phyloP scores from a whole-genome alignment of 1,140 invertebrate genomes.

The Achatina immaculata region DNA sequence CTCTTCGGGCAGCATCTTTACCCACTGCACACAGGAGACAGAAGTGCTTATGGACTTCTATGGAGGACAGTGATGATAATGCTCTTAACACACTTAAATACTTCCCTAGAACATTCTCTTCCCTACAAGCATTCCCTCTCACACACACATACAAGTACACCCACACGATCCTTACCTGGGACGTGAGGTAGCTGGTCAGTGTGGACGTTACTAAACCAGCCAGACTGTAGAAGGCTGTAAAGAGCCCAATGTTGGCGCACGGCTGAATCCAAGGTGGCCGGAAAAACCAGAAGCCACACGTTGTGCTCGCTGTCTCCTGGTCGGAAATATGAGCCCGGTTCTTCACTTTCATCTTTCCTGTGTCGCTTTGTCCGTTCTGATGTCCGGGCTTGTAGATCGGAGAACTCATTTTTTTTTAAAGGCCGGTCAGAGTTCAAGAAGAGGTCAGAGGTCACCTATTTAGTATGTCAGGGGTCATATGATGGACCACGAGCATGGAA shows the following conservation, averaged over 20 bases:
- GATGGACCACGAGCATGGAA: too few relatives aligned
- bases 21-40: too few relatives aligned
- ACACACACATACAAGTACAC: too few relatives aligned
- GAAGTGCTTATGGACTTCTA: too few relatives aligned
- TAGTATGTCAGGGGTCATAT: too few relatives aligned
- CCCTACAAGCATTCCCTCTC: too few relatives aligned
- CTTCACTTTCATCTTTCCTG: neutral
- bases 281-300: slow-evolving; percentile 37
- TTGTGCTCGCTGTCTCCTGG: neutral
- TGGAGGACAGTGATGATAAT: too few relatives aligned
- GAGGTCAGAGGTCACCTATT: too few relatives aligned
- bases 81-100: too few relatives aligned
- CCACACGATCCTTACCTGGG: slow-evolving; percentile 41
- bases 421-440: too few relatives aligned
- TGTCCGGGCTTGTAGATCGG: neutral
- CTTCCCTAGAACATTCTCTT: too few relatives aligned
- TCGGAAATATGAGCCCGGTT: neutral
- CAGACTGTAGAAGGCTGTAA: slow-evolving; percentile 39
- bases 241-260: slow-evolving; percentile 42
- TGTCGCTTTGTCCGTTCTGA: neutral
- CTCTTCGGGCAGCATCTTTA: too few relatives aligned
- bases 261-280: slow-evolving; percentile 17
- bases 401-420: neutral
- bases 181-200: slow-evolving; percentile 39
- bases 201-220: slow-evolving; percentile 41